phyloP scores from a whole-genome alignment of 64 coral and sea anemone species.

The Hydrozoanthus tunicans region DNA sequence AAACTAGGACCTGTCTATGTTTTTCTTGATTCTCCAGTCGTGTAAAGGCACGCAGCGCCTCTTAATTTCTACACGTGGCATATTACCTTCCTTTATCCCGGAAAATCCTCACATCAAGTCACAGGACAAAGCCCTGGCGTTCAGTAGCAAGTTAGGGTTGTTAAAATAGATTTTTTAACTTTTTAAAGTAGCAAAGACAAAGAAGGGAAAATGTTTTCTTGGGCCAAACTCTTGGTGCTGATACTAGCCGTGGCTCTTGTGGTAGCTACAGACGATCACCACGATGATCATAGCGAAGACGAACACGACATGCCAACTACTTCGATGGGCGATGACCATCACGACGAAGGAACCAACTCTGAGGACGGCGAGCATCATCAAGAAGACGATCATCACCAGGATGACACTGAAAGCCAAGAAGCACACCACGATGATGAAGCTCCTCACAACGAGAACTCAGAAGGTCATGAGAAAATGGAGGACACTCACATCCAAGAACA shows the following conservation, averaged over 20 bases:
- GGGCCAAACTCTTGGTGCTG: not conserved
- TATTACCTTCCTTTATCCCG: not conserved
- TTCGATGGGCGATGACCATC: not conserved
- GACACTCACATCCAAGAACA: conserved; percentile 5
- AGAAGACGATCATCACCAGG: conserved; percentile 33
- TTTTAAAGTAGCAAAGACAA: not conserved
- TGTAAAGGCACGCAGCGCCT: conserved; percentile 18
- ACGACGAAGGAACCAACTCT: not conserved
- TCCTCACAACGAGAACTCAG: not conserved
- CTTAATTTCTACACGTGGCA: conserved; percentile 33
- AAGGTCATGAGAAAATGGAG: conserved; percentile 35
- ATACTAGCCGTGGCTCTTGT: conserved; percentile 1
- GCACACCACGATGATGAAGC: conserved; percentile 27
- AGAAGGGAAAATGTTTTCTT: not conserved
- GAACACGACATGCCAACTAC: conserved; percentile 27
- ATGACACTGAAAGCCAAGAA: conserved; percentile 24
- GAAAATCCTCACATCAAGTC: not conserved
- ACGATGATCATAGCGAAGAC: conserved; percentile 9
- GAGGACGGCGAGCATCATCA: conserved; percentile 16
- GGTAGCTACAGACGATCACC: not conserved
- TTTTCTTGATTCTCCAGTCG: conserved; percentile 46
- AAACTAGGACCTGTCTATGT: conserved; percentile 17
- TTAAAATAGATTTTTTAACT: not conserved
- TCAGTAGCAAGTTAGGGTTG: not conserved
- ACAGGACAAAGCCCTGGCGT: not conserved